phyloP scores from a whole-genome alignment of 2,888 invertebrate genomes.

The Auanema sp. region DNA sequence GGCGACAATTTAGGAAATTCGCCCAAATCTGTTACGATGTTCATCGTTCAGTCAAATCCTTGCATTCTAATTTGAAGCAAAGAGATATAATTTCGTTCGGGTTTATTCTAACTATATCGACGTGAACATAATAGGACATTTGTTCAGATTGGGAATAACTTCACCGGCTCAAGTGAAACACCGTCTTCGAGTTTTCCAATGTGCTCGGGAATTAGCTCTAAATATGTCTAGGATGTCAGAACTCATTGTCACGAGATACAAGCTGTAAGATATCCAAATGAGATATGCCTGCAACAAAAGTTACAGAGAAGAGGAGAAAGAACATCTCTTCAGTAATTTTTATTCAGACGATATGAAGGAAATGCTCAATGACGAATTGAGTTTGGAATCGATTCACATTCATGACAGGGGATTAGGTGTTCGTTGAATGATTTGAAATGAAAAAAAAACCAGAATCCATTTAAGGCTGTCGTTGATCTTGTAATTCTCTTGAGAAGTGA shows the following conservation, averaged over 20 bases:
- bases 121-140: no score
- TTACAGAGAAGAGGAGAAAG: no score
- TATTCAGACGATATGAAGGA: slow-evolving; percentile 2
- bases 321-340: slow-evolving; percentile 2
- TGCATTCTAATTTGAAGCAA: no score
- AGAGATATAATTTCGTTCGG: no score
- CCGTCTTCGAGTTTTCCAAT: background rate
- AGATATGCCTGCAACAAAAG: background rate
- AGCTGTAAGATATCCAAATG: background rate
- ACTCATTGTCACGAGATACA: background rate
- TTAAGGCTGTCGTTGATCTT: background rate
- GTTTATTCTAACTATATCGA: no score
- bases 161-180: background rate
- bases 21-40: no score
- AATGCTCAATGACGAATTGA: background rate
- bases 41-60: no score
- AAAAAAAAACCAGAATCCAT: background rate
- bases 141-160: no score
- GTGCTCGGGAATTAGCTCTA: background rate
- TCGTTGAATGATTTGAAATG: background rate
- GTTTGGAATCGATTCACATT: background rate
- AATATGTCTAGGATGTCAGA: no score
- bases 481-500: no score
- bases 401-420: background rate
- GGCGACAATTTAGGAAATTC: no score